These are phyloP conservation scores for Craseonycteris thonglongyai DNA, from an alignment of 2,113 vertebrate genomes.

Conservation along the genomic window DNA sequence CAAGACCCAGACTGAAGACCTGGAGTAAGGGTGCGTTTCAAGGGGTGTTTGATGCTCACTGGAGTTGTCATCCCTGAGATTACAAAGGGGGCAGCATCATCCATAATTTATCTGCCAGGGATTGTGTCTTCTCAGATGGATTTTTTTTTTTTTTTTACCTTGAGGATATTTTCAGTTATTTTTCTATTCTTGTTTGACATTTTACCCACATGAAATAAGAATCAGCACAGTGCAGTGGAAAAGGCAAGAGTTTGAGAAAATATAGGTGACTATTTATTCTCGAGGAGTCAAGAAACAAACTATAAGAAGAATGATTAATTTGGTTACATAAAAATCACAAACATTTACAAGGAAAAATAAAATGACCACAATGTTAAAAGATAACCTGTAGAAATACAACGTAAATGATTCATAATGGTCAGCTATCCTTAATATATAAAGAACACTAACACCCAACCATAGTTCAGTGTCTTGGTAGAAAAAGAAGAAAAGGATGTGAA, in stretches of 20 bases:
- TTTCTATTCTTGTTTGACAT: slow-evolving; percentile 47
- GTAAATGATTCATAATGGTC: not conserved
- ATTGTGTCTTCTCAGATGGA: slow-evolving; percentile 26
- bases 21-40: slow-evolving; percentile 9
- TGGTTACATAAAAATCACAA: not conserved
- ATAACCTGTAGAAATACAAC: not conserved
- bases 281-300: not conserved
- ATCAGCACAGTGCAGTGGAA: not conserved
- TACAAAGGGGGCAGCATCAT: slow-evolving; percentile 33
- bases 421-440: not conserved
- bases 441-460: not conserved
- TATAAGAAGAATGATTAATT: not conserved
- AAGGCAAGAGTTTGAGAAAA: slow-evolving; percentile 28
- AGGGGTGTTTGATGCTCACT: not conserved
- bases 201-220: slow-evolving; percentile 22
- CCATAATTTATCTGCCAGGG: slow-evolving; percentile 50
- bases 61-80: not conserved
- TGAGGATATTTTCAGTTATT: slow-evolving; percentile 45
- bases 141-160: not conserved
- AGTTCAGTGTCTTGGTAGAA: not conserved
- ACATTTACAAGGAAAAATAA: not conserved
- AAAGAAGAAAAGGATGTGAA: not conserved
- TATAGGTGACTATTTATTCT: slow-evolving; percentile 36
- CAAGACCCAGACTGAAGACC: not conserved
- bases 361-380: not conserved